Conservation (phyloP, 2,797 vertebrate species). For the Sebastes vulpes region DNA sequence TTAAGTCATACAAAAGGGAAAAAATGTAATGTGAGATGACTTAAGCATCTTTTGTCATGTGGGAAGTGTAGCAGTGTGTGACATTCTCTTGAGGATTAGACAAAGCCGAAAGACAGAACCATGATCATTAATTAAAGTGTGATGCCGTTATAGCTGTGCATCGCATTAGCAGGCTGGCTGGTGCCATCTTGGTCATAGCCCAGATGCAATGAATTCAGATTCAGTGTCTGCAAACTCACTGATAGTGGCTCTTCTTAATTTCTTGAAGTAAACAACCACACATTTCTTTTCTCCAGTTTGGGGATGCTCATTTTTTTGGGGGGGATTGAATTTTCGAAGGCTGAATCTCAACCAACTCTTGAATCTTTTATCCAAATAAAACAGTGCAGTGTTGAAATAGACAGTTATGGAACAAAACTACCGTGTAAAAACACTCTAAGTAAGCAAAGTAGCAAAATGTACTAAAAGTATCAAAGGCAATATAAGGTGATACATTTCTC, state of each 20-base stretch:
- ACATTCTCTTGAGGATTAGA: slow-evolving; percentile 55
- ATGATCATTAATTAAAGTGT: slow-evolving; percentile 65
- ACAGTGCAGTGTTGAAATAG: background rate
- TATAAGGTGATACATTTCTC: background rate
- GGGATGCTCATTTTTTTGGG: background rate
- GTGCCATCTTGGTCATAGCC: slow-evolving; percentile 51
- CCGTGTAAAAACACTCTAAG: background rate
- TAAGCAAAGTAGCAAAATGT: background rate
- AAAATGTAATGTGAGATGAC: slow-evolving; percentile 38
- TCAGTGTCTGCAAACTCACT: slow-evolving; percentile 49
- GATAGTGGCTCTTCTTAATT: slow-evolving; percentile 42
- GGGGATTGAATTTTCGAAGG: background rate
- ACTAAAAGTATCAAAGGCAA: background rate
- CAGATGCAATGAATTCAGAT: slow-evolving; percentile 49
- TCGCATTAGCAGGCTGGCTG: slow-evolving; percentile 44
- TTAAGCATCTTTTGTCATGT: slow-evolving; percentile 47
- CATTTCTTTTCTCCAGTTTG: slow-evolving; percentile 7
- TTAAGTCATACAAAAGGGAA: slow-evolving; percentile 27
- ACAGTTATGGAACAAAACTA: too few species aligned
- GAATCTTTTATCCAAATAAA: background rate
- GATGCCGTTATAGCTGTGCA: slow-evolving; percentile 41
- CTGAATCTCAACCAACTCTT: background rate
- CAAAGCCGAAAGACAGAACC: slow-evolving; percentile 57
- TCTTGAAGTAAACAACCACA: slow-evolving; percentile 11
- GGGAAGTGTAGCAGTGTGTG: slow-evolving; percentile 47